Percentiles rank a stretch among this genome's conserved stretches.
Evolutionary conservation across 2,113 vertebrate genomes (phyloP).

Genomic region (Antechinus flavipes): DNA sequence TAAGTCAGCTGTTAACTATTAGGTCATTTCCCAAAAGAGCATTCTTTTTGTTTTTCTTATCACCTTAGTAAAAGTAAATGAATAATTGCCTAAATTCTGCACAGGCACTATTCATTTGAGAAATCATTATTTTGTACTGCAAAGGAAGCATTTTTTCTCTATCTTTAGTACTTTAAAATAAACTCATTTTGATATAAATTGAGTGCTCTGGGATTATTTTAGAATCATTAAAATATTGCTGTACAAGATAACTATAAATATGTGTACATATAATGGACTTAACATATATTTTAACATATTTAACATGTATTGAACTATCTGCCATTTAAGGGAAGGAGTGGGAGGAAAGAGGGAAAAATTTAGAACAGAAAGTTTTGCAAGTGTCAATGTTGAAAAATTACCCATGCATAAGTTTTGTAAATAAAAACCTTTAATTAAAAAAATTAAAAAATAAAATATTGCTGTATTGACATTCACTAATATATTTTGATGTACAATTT

Average conservation of each 20-base stretch:
- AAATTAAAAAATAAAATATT: slow-evolving; percentile 88
- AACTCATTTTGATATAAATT: slow-evolving; percentile 92
- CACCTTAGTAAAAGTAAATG: slow-evolving; percentile 82
- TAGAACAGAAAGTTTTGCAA: too few relatives aligned
- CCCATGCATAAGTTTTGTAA: too few relatives aligned
- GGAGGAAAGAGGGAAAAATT: too few relatives aligned
- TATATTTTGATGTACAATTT: slow-evolving; percentile 91
- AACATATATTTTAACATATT: too few relatives aligned
- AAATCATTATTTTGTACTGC: slow-evolving; percentile 85
- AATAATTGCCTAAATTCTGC: slow-evolving; percentile 86
- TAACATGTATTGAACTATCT: too few relatives aligned
- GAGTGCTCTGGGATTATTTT: slow-evolving; percentile 93
- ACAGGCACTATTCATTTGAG: slow-evolving; percentile 87
- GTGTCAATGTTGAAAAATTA: too few relatives aligned
- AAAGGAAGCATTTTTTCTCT: slow-evolving; percentile 86
- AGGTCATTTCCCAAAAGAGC: slow-evolving; percentile 78
- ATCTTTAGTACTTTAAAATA: slow-evolving; percentile 89
- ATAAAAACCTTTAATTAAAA: too few relatives aligned
- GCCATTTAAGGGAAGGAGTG: too few relatives aligned
- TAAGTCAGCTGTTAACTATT: slow-evolving; percentile 72
- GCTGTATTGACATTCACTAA: slow-evolving; percentile 93
- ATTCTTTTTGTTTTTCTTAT: slow-evolving; percentile 77
- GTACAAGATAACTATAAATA: too few relatives aligned
- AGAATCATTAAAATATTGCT: slow-evolving; percentile 85
- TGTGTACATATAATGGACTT: too few relatives aligned